Base-by-base conservation (phyloP, 2,888 invertebrate species). In the Thereva unica region DNA sequence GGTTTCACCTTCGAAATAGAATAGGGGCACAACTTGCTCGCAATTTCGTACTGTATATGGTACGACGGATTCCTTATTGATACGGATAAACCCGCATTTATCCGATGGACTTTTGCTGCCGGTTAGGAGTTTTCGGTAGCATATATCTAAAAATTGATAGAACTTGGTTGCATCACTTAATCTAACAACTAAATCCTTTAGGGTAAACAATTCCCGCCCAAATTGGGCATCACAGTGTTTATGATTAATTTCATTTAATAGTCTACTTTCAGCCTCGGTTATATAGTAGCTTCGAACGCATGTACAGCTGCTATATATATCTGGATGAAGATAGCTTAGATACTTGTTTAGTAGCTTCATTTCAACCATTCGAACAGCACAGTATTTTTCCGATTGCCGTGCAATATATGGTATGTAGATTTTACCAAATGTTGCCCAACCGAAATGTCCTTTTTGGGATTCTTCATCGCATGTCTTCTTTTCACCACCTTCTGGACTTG, bases 311-410 rank as follows among this genome's bases (percentile, higher is more conserved):
- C 91, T 92, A 80, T 93, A 93, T 71, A 95, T 91, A 77, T 93
- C 93, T 71, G 91, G 89, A 78, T 95, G 94, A 63, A 95, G 85
- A 77, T 91, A 92, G 78, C 89, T 91, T 75, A 95, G 86, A 82
- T 93, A 92, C 82, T 93, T 93, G 78, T 92, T 92, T 35, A 95
- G 85, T 54, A 95, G 85, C 80, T 95, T 95, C 75, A 89, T 86
- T 80, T 97, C 97, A 35, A 96, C 91, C 88, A 97, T 95, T 65
- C 95, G 86, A 61, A 97, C 95, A n/a, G 95, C 92, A 77, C 94
- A 93, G 79, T 92, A 96, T 78, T 91, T 91, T 77, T 93, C 93
- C 12, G 88, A 86, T 61, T 88, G 86, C 23, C 97, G 86, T 76
- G 90, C 89, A 71, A 97, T 92, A 79, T 91, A 95, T 1, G 97